Base-by-base conservation (phyloP, 1,140 invertebrate species). In the Eubasilissa regina region DNA sequence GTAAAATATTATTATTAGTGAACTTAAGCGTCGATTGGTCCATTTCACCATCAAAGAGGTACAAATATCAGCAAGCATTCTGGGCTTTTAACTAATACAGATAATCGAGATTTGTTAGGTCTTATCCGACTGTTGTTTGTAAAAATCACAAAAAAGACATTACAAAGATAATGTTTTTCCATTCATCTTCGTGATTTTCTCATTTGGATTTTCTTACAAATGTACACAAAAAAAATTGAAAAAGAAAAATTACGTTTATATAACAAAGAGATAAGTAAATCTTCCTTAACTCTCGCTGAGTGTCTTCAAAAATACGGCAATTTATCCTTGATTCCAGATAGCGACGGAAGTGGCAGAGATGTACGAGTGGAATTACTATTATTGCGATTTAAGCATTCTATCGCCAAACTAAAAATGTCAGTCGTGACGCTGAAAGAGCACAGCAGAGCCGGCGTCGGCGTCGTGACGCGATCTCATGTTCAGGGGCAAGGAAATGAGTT, bases 211-310 rank as follows among this genome's bases (percentile, higher is more conserved):
- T 73, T 10, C n/a, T 47, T 73, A 17, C 68, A 51, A 73, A 60
- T 60, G 56, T 21, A 60, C 19, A 60, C 17, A n/a, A 60, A 60
- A 60, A 60, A 60, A 60, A 60, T n/a, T 60, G 56, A 19, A 60
- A 51, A 35, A 53, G 68, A 53, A 51, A 73, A 73, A 55, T 53
- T 53, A 55, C 47, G 11, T n/a, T 73, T 73, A 53, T 73, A 35
- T 73, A 73, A 43, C 68, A 73, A 51, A 73, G 21, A 73, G 68
- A 73, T 73, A 68, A 73, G 68, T 73, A 73, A 73, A 73, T 73
- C 68, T 73, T 73, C 68, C 68, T 73, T 73, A 72, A 72, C 47
- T 73, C 68, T 1, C 4, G 19, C 47, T 6, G 10, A 44, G 48
- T 73, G 68, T 73, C 68, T 73, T 73, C 25, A 73, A 73, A 73